phyloP scores from a whole-genome alignment of 2,797 vertebrate genomes.

The Chelidonichthys spinosus region DNA sequence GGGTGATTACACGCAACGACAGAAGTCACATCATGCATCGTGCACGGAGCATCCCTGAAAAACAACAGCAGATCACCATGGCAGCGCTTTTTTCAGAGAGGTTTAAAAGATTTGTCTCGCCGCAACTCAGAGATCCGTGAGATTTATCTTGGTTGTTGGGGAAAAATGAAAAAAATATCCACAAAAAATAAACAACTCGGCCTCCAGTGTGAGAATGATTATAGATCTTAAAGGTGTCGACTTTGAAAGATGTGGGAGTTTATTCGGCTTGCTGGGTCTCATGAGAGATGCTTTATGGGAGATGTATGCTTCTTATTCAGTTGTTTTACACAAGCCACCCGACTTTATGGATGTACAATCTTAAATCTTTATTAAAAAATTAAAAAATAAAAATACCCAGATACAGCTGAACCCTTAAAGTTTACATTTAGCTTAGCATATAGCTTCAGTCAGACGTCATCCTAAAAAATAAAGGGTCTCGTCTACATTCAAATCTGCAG shows the following conservation, averaged over 20 bases:
- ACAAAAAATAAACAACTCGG: not conserved
- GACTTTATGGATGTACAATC: not conserved
- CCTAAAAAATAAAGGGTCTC: not conserved
- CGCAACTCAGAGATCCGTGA: not conserved
- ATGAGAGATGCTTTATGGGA: constrained; percentile 7
- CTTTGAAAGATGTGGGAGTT: not conserved
- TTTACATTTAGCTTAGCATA: constrained; percentile 3
- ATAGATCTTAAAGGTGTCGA: not conserved
- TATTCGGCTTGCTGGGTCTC: not conserved
- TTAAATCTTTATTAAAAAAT: not conserved
- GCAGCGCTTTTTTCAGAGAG: not conserved
- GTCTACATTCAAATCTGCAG: not conserved
- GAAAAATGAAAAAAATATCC: not conserved
- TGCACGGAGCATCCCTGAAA: not conserved
- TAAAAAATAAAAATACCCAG: too few species aligned
- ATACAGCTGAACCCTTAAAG: not conserved
- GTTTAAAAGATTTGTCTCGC: not conserved
- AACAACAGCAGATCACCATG: not conserved
- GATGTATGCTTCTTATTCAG: not conserved
- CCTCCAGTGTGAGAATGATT: not conserved
- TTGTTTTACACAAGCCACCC: not conserved
- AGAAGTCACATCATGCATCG: not conserved
- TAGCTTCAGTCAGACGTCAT: not conserved
- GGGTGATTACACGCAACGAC: not conserved
- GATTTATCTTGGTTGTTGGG: not conserved